Percentiles rank a stretch among this genome's conserved stretches.
phyloP scores from a whole-genome alignment of 2,888 invertebrate species.

The Oscheius sp. region DNA sequence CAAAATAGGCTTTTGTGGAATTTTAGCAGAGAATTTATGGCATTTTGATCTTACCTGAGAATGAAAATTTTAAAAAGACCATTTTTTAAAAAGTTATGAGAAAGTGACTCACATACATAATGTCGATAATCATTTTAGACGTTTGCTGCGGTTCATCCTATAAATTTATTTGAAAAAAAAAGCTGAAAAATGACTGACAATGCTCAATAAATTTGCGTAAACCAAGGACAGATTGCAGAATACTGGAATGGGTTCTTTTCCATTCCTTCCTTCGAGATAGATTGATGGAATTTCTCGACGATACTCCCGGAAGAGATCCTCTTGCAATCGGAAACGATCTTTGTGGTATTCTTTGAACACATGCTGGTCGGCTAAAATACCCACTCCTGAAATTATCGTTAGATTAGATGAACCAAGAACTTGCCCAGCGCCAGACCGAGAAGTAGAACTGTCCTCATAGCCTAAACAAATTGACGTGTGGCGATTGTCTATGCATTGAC shows the following conservation, averaged over 20 bases:
- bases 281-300: background rate
- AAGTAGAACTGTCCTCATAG: no score
- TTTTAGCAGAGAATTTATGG: no score
- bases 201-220: background rate
- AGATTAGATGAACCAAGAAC: no score
- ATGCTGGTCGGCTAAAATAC: background rate
- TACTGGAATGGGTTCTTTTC: background rate
- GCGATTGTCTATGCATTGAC: no score
- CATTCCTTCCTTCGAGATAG: background rate
- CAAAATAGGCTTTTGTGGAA: no score
- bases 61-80: no score
- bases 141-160: background rate
- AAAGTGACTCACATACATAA: background rate
- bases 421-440: no score
- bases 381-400: background rate
- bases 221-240: background rate
- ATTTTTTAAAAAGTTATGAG: no score
- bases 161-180: background rate
- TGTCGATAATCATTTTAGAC: background rate
- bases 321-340: background rate
- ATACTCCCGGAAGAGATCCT: background rate
- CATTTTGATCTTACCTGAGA: no score
- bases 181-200: background rate
- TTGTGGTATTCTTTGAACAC: background rate
- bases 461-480: no score